Percentiles rank a stretch among this genome's conserved stretches.
phyloP scores from a whole-genome alignment of 2,797 vertebrate species.

The Eidolon dupreanum region DNA sequence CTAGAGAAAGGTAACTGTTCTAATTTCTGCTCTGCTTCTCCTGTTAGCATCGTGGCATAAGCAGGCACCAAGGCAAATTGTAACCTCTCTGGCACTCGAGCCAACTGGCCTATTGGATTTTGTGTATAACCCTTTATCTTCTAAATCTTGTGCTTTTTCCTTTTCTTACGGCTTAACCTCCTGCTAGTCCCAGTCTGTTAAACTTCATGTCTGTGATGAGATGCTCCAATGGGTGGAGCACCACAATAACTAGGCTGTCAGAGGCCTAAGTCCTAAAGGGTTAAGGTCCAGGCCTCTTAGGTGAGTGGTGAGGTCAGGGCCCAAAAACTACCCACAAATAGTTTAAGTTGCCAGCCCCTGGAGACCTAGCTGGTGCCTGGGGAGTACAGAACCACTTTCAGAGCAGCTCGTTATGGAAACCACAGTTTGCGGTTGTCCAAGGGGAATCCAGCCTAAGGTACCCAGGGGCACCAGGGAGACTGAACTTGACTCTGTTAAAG shows the following conservation, averaged over 20 bases:
- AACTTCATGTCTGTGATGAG: background rate
- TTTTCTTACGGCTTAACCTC: background rate
- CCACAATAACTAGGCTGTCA: background rate
- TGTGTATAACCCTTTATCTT: background rate
- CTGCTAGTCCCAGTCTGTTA: background rate
- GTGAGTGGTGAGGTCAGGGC: background rate
- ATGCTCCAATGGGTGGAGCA: background rate
- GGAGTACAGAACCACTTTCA: conserved; percentile 35
- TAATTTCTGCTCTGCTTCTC: background rate
- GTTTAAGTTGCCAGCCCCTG: conserved; percentile 24
- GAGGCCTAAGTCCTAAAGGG: background rate
- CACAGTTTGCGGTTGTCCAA: conserved; percentile 25
- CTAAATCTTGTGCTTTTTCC: background rate
- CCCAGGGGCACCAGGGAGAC: background rate
- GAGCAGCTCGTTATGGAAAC: conserved; percentile 73
- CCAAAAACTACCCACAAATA: conserved; percentile 18
- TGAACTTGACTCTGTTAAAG: background rate
- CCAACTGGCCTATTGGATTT: background rate
- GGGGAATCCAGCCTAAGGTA: conserved; percentile 34
- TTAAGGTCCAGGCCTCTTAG: background rate
- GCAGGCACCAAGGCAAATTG: too few relatives aligned
- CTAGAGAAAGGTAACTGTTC: background rate
- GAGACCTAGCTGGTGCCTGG: conserved; percentile 60
- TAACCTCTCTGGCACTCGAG: background rate
- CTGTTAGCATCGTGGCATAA: background rate